Conservation (phyloP, 2,113 vertebrate genomes). For the Lampris megalopsis region DNA sequence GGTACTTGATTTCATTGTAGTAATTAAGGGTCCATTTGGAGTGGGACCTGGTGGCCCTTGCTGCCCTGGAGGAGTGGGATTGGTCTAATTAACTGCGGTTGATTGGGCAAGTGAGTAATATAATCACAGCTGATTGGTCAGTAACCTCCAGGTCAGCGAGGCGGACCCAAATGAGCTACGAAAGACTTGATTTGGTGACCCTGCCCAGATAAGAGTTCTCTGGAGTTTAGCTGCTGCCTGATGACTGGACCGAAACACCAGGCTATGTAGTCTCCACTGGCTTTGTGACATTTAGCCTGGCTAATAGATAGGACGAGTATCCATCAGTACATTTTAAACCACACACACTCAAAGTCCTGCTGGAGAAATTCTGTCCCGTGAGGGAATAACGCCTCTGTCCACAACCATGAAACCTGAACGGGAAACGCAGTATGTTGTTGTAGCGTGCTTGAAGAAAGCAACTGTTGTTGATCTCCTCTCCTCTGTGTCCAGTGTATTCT, state of each 20-base stretch:
- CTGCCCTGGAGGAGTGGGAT: constrained; percentile 71
- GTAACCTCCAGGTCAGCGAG: constrained; percentile 61
- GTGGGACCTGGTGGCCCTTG: constrained; percentile 70
- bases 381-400: neutral
- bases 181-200: constrained; percentile 21
- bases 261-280: neutral
- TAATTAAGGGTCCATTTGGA: constrained; percentile 82
- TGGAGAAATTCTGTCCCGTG: neutral
- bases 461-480: constrained; percentile 61
- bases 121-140: constrained; percentile 79
- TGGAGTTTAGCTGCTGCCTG: constrained; percentile 13
- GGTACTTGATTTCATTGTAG: constrained; percentile 78
- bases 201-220: constrained; percentile 25
- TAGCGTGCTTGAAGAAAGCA: constrained; percentile 41
- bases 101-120: constrained; percentile 69
- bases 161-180: constrained; percentile 28
- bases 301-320: neutral
- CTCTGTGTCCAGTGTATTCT: constrained; percentile 87
- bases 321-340: constrained; percentile 1
- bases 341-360: neutral
- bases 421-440: constrained; percentile 9
- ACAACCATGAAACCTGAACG: constrained; percentile 6
- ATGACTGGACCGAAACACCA: neutral
- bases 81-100: constrained; percentile 75
- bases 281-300: neutral